These are phyloP conservation scores for Lota lota DNA, from an alignment of 2,113 vertebrate genomes.

Conservation along the genomic window DNA sequence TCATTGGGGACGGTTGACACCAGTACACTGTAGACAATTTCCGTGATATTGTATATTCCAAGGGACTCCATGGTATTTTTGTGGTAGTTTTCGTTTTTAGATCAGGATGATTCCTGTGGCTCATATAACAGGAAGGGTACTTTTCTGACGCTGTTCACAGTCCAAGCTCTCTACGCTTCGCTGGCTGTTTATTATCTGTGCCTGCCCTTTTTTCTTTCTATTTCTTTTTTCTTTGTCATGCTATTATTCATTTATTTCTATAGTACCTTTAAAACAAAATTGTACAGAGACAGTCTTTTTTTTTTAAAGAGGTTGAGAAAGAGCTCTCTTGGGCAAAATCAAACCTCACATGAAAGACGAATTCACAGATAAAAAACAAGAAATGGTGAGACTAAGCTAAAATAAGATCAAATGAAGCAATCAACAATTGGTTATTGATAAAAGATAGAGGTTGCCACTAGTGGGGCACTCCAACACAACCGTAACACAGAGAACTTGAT, in stretches of 20 bases:
- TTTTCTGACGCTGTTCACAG: constrained; percentile 32
- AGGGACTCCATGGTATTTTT: neutral
- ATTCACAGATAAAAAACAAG: too few species aligned
- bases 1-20: constrained; percentile 44
- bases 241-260: constrained; percentile 2
- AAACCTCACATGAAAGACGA: too few species aligned
- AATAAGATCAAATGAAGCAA: too few species aligned
- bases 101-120: neutral
- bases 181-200: neutral
- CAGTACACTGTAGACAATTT: constrained; percentile 15
- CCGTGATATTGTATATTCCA: constrained; percentile 5
- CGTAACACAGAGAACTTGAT: too few species aligned
- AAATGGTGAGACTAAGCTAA: too few species aligned
- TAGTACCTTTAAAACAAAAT: constrained; percentile 2
- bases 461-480: too few species aligned
- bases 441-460: too few species aligned
- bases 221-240: constrained; percentile 24
- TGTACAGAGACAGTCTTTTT: too few species aligned
- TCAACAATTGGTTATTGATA: too few species aligned
- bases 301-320: too few species aligned
- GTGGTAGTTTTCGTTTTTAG: too few species aligned
- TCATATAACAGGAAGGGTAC: constrained; percentile 56
- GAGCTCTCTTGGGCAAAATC: too few species aligned
- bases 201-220: constrained; percentile 30
- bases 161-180: constrained; percentile 24